Evolutionary conservation across 2,888 invertebrate species (phyloP), one percentile per base, ranked within the genome.

Genomic region (Ypsolopha scabrella): DNA sequence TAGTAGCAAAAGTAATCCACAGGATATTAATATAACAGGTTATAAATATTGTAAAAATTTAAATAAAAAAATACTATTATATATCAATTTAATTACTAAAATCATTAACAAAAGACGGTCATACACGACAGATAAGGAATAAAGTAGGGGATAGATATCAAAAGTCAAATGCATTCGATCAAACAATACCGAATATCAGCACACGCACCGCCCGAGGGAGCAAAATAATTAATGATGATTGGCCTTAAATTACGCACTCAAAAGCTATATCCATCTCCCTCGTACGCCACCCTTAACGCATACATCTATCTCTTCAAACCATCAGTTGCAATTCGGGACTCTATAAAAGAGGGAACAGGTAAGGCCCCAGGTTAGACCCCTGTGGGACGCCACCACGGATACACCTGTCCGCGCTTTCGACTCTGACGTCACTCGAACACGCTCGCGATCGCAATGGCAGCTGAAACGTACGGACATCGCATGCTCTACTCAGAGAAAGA

Each of bases 191-290:
- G 46, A 39, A 47, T 50, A 50, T 34, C 41, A 49, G 44, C 48
- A 43, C 51, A 48, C 48, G 37, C 49, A 48, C 10, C n/a, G 48
- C 49, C 34, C 51, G 49, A 53, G 53, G 54, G 76, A 78, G 68
- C 66, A 71, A 78, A n/a, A 78, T 82, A 85, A 82, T 83, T 83
- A 86, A 85, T 85, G 83, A 83, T 86, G 86, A 86, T 86, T 86
- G 85, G 75, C 77, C 82, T 75, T 69, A 81, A 85, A 85, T 85
- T 83, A 82, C 81, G 80, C 80, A 75, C 80, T 73, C 75, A 66
- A 65, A 67, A 63, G 68, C 65, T 59, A 53, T 55, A 49, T 33
- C 64, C 58, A 56, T 82, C 83, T 62, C 73, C 52, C 58, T 79
- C 71, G 48, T 65, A 57, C 72, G 38, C 62, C 54, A 52, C 54